Evolutionary conservation across 2,797 vertebrate genomes (phyloP), one percentile per base, ranked within the genome.

Genomic region (Gouania willdenowi): DNA sequence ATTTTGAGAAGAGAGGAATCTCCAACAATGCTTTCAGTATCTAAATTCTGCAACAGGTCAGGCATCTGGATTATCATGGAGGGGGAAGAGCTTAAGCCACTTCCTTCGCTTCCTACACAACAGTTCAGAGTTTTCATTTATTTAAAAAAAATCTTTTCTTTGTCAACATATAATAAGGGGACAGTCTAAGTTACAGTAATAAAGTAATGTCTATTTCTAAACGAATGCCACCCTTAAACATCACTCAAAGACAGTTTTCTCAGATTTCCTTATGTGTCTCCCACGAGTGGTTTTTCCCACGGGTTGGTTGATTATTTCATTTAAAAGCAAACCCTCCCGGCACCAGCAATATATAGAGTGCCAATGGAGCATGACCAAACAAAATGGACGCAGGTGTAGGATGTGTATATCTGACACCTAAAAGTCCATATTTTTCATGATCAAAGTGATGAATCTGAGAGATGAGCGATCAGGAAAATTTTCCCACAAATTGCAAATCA

Each of bases 331-430:
- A 49, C 48, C 64, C 35, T 43, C 57, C 55, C 49, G 36, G 68
- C 77, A n/a, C n/a, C 62, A 61, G 25, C 28, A 62, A 73, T 52
- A 75, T 75, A 80, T 67, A 42, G 73, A 52, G 18, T 23, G 31
- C 62, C 78, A 72, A 15, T 50, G 71, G 64, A 81, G 82, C 87
- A 21, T 54, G 31, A 76, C 80, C 65, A 86, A 84, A 87, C 77
- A 85, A 62, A 61, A 77, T 36, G 54, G 64, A 71, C 57, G 57
- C 87, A 88, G 88, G 87, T 87, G 81, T 76, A 66, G 54, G 35
- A 56, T 68, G 57, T 22, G 53, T 23, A 22, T 64, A 40, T 55
- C 43, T 66, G 69, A 79, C 41, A 68, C 64, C 45, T 6, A 53
- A 35, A 57, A 70, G 62, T 71, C 52, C 26, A n/a, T n/a, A n/a